These are phyloP conservation scores for Ennomos fuscantarius DNA, from an alignment of 2,888 invertebrate species.

Conservation along the genomic window DNA sequence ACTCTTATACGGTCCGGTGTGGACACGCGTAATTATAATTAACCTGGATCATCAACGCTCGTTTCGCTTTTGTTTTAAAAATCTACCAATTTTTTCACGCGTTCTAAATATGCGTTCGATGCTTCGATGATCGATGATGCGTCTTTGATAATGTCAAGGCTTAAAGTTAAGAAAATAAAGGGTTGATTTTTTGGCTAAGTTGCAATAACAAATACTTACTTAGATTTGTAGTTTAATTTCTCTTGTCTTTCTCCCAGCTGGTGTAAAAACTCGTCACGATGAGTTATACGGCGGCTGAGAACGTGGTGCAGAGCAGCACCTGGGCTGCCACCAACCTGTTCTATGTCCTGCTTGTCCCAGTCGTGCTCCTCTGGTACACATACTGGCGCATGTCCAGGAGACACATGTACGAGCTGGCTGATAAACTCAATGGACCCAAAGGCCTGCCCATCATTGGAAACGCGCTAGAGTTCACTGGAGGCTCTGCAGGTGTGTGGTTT, in stretches of 20 bases:
- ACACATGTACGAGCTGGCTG: slow-evolving; percentile 89
- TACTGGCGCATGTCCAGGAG: slow-evolving; percentile 92
- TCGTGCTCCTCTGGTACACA: slow-evolving; percentile 88
- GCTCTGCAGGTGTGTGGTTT: slow-evolving; percentile 86
- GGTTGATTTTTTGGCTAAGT: too few relatives aligned
- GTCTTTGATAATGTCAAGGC: too few relatives aligned
- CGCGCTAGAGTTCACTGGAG: slow-evolving; percentile 89
- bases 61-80: too few relatives aligned
- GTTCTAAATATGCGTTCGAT: too few relatives aligned
- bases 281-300: slow-evolving; percentile 75
- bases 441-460: slow-evolving; percentile 91
- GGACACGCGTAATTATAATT: too few relatives aligned
- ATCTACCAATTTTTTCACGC: too few relatives aligned
- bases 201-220: too few relatives aligned
- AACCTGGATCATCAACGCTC: too few relatives aligned
- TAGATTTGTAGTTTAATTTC: background rate
- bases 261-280: slow-evolving; percentile 49
- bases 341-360: slow-evolving; percentile 89
- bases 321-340: slow-evolving; percentile 88
- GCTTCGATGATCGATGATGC: too few relatives aligned
- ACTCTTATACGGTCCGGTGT: too few relatives aligned
- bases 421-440: slow-evolving; percentile 89
- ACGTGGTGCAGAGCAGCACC: slow-evolving; percentile 71
- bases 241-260: slow-evolving; percentile 7
- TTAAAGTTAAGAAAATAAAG: too few relatives aligned